Conservation (phyloP, 1,140 invertebrate species). For the Limonius californicus region DNA sequence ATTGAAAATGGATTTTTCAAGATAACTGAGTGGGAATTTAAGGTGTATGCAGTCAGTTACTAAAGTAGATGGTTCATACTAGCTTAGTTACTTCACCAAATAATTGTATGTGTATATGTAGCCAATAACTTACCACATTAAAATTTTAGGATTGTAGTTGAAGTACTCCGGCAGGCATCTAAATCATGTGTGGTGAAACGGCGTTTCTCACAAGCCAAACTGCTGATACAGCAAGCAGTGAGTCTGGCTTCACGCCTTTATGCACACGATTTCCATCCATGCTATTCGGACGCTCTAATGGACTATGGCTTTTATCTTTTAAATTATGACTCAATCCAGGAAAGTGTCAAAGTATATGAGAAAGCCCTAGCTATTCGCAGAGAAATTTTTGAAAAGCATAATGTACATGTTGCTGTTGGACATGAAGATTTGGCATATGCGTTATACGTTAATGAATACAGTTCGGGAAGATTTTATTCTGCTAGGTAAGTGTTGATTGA, state of each 20-base stretch:
- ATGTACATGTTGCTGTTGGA: constrained; percentile 80
- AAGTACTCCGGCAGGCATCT: constrained; percentile 76
- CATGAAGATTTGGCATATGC: constrained; percentile 91
- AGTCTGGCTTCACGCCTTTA: constrained; percentile 66
- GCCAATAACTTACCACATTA: not conserved
- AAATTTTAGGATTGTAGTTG: constrained; percentile 59
- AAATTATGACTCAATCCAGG: constrained; percentile 79
- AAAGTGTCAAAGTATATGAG: constrained; percentile 81
- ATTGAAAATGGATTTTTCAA: too few relatives aligned
- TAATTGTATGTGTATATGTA: not conserved
- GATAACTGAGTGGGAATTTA: too few relatives aligned
- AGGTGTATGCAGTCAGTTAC: too few relatives aligned
- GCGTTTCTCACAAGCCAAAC: constrained; percentile 72
- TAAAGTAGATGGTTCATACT: too few relatives aligned
- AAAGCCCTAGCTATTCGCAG: constrained; percentile 71
- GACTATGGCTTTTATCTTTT: constrained; percentile 89
- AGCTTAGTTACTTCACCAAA: constrained; percentile 14
- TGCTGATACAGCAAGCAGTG: constrained; percentile 78
- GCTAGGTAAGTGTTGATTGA: constrained; percentile 57
- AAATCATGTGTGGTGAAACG: constrained; percentile 85
- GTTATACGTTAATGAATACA: constrained; percentile 88
- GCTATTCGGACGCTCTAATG: constrained; percentile 76
- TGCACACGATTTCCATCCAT: constrained; percentile 64
- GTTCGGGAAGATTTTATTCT: constrained; percentile 75
- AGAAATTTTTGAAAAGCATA: constrained; percentile 75